Conservation (phyloP, 64 coral and sea anemone genomes). For the Montipora cactus region DNA sequence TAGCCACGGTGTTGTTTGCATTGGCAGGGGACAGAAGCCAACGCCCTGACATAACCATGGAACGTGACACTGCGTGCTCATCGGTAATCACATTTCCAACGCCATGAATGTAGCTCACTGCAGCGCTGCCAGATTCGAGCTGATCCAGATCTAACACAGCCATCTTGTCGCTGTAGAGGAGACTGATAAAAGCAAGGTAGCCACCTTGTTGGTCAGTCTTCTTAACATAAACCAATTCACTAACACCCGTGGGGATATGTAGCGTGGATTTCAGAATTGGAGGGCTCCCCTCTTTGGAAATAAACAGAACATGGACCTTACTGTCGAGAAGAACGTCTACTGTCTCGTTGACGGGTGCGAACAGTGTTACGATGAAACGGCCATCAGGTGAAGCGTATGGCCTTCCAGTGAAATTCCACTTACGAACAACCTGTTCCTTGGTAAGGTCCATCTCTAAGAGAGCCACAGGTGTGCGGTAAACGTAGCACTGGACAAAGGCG, state of each 20-base stretch:
- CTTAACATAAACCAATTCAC: conserved; percentile 12
- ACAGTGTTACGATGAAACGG: conserved; percentile 28
- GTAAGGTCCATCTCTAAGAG: background rate
- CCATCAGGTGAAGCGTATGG: conserved; percentile 45
- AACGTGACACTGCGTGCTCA: background rate
- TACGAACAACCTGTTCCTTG: background rate
- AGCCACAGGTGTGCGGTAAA: too few relatives aligned
- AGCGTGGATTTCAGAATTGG: background rate
- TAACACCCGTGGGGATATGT: conserved; percentile 36
- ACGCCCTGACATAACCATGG: background rate
- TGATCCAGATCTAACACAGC: conserved; percentile 44
- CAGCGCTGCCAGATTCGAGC: background rate
- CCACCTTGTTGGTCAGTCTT: background rate
- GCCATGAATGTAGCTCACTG: conserved; percentile 25
- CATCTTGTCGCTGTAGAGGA: conserved; percentile 50
- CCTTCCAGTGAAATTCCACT: conserved; percentile 6
- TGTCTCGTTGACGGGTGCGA: conserved; percentile 8
- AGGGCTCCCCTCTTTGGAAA: background rate
- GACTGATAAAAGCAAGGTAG: conserved; percentile 16
- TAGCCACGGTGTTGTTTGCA: conserved; percentile 15
- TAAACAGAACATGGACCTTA: background rate
- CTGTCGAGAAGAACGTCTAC: background rate
- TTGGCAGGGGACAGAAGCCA: conserved; percentile 56
- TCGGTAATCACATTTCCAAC: background rate
- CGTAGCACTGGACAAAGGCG: conserved; percentile 9